Conservation (phyloP, 2,888 invertebrate genomes). For the Pharmacophagus antenor region DNA sequence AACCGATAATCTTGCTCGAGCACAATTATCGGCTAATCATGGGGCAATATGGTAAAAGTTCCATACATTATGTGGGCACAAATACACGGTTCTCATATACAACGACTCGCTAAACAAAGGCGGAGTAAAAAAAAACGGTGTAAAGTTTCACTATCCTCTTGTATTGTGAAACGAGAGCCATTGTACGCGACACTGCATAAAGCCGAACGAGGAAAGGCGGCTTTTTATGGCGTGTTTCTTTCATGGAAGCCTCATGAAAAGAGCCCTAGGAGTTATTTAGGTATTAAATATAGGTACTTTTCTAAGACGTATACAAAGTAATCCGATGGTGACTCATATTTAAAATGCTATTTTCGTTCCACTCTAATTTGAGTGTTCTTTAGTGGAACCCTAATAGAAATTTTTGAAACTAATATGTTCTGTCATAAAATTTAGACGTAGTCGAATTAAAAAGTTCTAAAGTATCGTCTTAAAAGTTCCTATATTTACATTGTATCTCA, state of each 20-base stretch:
- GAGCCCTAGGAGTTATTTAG: constrained; percentile 28
- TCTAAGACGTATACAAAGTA: not conserved
- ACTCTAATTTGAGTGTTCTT: too few species aligned
- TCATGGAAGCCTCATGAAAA: constrained; percentile 36
- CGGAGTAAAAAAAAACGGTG: constrained; percentile 52
- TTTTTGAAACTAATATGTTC: too few species aligned
- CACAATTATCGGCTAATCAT: constrained; percentile 37
- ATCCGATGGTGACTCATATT: not conserved
- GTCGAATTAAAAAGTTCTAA: too few species aligned
- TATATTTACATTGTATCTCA: too few species aligned
- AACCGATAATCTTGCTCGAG: constrained; percentile 24
- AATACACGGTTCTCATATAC: constrained; percentile 43
- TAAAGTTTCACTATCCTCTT: constrained; percentile 62
- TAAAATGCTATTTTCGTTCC: not conserved
- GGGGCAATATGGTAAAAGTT: constrained; percentile 57
- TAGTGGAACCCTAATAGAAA: too few species aligned
- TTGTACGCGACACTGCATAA: constrained; percentile 48
- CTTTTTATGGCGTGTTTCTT: constrained; percentile 49
- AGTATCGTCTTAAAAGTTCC: too few species aligned
- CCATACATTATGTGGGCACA: constrained; percentile 53
- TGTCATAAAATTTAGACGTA: too few species aligned
- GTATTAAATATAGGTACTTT: not conserved
- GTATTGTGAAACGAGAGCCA: constrained; percentile 51
- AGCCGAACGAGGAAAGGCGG: constrained; percentile 44
- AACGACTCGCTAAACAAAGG: constrained; percentile 47